Evolutionary conservation across 2,113 vertebrate genomes (phyloP).

Genomic region (Pseudolaguvia tuberculata): DNA sequence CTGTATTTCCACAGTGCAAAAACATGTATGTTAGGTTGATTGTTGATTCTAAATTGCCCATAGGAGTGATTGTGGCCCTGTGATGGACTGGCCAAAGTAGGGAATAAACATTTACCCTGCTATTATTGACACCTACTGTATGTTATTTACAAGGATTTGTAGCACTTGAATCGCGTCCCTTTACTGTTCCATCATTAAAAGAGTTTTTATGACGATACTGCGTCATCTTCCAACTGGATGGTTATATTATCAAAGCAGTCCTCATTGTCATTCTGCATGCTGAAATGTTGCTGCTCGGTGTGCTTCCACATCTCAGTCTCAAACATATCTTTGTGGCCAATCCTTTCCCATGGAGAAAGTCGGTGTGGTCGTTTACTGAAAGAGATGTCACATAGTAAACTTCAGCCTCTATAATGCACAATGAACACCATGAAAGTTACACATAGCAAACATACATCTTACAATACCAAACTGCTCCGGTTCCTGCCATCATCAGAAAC

Average conservation of each 20-base stretch:
- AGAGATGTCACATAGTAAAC: neutral
- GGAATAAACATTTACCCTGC: neutral
- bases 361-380: constrained; percentile 31
- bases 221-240: constrained; percentile 12
- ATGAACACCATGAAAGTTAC: neutral
- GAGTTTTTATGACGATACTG: neutral
- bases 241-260: neutral
- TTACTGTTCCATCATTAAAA: neutral
- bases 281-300: constrained; percentile 13
- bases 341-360: constrained; percentile 27
- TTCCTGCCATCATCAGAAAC: constrained; percentile 42
- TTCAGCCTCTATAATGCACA: neutral
- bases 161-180: neutral
- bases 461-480: constrained; percentile 49
- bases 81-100: neutral
- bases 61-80: no score
- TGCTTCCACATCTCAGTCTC: constrained; percentile 35
- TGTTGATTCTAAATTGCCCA: no score
- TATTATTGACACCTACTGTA: neutral
- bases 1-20: no score
- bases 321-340: neutral
- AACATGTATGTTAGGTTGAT: no score
- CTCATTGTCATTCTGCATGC: neutral
- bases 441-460: constrained; percentile 54
- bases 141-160: neutral